Conservation (phyloP, 1,140 invertebrate species). For the Sipha flava region DNA sequence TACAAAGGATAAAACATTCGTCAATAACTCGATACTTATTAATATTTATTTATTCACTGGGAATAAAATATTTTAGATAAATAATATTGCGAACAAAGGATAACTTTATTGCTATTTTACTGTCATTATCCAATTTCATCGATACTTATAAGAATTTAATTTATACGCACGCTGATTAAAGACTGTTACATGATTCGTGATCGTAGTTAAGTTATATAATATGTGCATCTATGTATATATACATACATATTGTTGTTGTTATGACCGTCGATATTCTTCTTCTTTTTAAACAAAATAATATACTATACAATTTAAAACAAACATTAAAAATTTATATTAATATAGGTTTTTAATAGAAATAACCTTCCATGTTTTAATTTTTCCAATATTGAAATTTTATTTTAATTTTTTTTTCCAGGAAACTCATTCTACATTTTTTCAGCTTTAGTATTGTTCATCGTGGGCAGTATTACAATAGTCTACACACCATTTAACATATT, state of each 20-base stretch:
- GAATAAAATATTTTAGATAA: not conserved
- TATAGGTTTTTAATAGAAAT: not conserved
- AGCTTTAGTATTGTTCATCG: conserved; percentile 18
- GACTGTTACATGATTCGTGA: too few relatives aligned
- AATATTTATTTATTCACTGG: not conserved
- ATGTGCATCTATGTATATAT: too few relatives aligned
- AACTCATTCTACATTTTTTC: conserved; percentile 18
- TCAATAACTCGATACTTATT: not conserved
- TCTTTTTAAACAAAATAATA: too few relatives aligned
- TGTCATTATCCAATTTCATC: too few relatives aligned
- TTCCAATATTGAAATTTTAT: not conserved
- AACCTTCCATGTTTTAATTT: not conserved
- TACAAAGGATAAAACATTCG: not conserved
- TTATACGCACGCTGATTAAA: too few relatives aligned
- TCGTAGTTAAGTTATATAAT: too few relatives aligned
- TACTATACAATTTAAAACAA: too few relatives aligned
- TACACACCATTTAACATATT: conserved; percentile 49
- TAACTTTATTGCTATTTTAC: too few relatives aligned
- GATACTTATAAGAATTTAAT: too few relatives aligned
- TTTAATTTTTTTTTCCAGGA: conserved; percentile 1
- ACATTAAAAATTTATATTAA: not conserved
- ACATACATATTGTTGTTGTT: too few relatives aligned
- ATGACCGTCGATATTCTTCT: too few relatives aligned
- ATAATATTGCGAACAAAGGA: too few relatives aligned
- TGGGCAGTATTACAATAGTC: conserved; percentile 42